These are phyloP conservation scores for Valencia hispanica DNA, from an alignment of 2,797 vertebrate species.

Conservation along the genomic window DNA sequence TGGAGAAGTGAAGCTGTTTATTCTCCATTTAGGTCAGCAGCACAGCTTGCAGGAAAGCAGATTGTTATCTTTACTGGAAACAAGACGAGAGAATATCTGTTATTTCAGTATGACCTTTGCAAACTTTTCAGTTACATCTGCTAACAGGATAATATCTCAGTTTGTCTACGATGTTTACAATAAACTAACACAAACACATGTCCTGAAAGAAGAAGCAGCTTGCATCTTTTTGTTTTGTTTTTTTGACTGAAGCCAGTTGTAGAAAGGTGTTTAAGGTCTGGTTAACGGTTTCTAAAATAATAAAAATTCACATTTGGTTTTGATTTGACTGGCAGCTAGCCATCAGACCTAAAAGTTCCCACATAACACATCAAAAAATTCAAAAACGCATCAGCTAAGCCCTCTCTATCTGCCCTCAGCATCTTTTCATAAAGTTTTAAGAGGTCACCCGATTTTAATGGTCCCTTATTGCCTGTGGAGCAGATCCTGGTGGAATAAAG, in stretches of 20 bases:
- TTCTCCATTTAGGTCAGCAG: conserved; percentile 58
- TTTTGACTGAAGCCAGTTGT: conserved; percentile 76
- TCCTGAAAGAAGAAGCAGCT: conserved; percentile 41
- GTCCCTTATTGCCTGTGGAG: conserved; percentile 80
- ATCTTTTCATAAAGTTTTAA: conserved; percentile 79
- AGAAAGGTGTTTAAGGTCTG: conserved; percentile 74
- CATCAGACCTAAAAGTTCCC: conserved; percentile 75
- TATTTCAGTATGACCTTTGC: conserved; percentile 54
- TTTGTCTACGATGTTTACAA: conserved; percentile 42
- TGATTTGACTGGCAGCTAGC: conserved; percentile 80
- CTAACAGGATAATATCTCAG: conserved; percentile 53
- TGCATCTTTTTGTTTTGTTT: conserved; percentile 51
- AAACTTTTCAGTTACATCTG: conserved; percentile 58
- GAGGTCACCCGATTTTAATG: conserved; percentile 81
- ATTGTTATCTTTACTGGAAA: conserved; percentile 59
- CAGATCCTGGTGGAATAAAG: conserved; percentile 67
- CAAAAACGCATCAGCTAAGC: conserved; percentile 62
- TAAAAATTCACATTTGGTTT: conserved; percentile 87
- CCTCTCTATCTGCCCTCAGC: conserved; percentile 54
- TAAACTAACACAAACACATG: conserved; percentile 53
- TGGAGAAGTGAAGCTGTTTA: conserved; percentile 38
- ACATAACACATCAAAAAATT: conserved; percentile 60
- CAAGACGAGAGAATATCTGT: conserved; percentile 59
- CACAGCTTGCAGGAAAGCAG: conserved; percentile 58
- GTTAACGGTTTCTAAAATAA: conserved; percentile 72